phyloP scores from a whole-genome alignment of 2,888 invertebrate genomes.

The Panzeria rudis region DNA sequence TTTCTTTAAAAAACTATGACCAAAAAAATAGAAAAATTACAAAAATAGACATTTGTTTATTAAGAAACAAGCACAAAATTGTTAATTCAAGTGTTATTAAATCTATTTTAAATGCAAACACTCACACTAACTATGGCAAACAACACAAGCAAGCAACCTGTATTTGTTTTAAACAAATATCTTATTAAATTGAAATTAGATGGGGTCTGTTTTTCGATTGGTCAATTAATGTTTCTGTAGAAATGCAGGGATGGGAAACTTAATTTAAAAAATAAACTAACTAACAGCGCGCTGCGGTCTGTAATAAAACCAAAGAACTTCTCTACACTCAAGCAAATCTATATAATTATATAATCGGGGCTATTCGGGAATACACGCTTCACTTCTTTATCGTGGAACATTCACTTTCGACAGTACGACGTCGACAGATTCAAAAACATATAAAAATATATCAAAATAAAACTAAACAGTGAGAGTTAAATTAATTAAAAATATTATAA shows the following conservation, averaged over 20 bases:
- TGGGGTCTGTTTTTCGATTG: neutral
- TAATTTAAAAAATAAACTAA: neutral
- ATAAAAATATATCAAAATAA: too few relatives aligned
- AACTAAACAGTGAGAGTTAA: too few relatives aligned
- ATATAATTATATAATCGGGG: neutral
- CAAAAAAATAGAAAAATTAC: constrained; percentile 19
- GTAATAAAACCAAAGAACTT: neutral
- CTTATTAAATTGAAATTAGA: constrained; percentile 6
- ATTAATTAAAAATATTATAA: too few relatives aligned
- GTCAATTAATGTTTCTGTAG: neutral
- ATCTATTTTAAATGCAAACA: constrained; percentile 38
- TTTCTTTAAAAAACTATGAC: constrained; percentile 14
- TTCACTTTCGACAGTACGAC: too few relatives aligned
- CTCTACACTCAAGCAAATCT: neutral
- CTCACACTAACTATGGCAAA: neutral
- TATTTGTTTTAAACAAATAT: neutral
- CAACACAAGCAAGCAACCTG: neutral
- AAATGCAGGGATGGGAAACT: neutral
- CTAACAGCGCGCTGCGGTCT: neutral
- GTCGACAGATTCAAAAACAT: too few relatives aligned
- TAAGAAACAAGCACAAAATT: constrained; percentile 39
- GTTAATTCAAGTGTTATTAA: constrained; percentile 60
- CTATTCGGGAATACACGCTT: too few relatives aligned
- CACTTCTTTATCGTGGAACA: too few relatives aligned
- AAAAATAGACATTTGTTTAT: constrained; percentile 49